Evolutionary conservation across 2,113 vertebrate genomes (phyloP), one percentile per base, ranked within the genome.

Genomic region (Muscicapa adusta): DNA sequence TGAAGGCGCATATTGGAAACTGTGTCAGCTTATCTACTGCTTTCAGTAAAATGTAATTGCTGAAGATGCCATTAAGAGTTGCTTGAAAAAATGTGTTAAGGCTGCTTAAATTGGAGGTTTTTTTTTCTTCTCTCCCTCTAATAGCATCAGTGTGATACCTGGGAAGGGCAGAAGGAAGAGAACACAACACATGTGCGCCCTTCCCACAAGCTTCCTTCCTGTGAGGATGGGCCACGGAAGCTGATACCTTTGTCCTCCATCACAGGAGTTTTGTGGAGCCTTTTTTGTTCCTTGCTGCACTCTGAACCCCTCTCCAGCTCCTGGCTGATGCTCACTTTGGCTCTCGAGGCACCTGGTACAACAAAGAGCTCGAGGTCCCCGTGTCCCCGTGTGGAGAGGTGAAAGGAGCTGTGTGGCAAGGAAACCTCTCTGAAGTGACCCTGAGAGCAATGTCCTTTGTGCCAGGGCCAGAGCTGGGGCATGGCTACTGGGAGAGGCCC

Each of bases 41-140:
- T 94, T 95, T 96, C 94, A 96, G 85, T 83, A 80, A 94, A 95
- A 96, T 86, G 90, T 96, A 96, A 96, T 96, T 97, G 93, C 96
- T 91, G 93, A 96, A 95, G 88, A 94, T 74, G 85, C 45, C 90
- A 93, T 93, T 95, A 96, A 93, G 72, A 93, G 85, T 94, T 96
- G 75, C 77, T 82, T 93, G 89, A 77, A 95, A 95, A 94, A 93
- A 90, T 12, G 40, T 81, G 91, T 95, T 81, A 93, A 93, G 82
- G 85, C 60, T 94, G 72, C 81, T 83, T 80, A 93, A 80, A 88
- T 81, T 88, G 29, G 60, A 12, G 6, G 7, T 10, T 58, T 20
- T 8, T 8, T 8, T 47, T 75, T 29, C 28, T 86, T 75, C 66
- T 90, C 50, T 83, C 3, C 14, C 11, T 94, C 71, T 85, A 93